Evolutionary conservation across 1,140 invertebrate species (phyloP).

Genomic region (Apis mellifera): Amel_HAv3.1 CM009931.2:4921001-4921500

Average conservation of each 20-base stretch:
- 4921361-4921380: background rate
- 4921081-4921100: conserved; percentile 6
- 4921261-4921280: conserved; percentile 36
- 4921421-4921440: too few species aligned
- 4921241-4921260: conserved; percentile 62
- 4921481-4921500: too few species aligned
- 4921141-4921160: conserved; percentile 18
- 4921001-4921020: conserved; percentile 16
- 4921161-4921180: conserved; percentile 37
- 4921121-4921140: conserved; percentile 21
- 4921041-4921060: conserved; percentile 71
- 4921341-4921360: background rate
- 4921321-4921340: conserved; percentile 56
- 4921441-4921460: too few species aligned
- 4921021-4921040: conserved; percentile 71
- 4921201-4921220: conserved; percentile 72
- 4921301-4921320: background rate
- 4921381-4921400: too few species aligned
- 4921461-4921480: too few species aligned
- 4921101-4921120: background rate
- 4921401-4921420: too few species aligned
- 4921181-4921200: conserved; percentile 65
- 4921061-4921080: conserved; percentile 44
- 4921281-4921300: background rate
- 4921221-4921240: conserved; percentile 73